These are phyloP conservation scores for Bos taurus DNA, from an alignment of 2,113 vertebrate genomes.

Conservation along the genomic window ARS-UCD2.0 NC_037352.1:23648001-23648500, in stretches of 20 bases:
- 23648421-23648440: not conserved
- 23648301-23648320: not conserved
- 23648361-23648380: not conserved
- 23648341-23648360: not conserved
- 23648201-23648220: not conserved
- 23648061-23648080: not conserved
- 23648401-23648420: not conserved
- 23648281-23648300: not conserved
- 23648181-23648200: not conserved
- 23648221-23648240: not conserved
- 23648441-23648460: not conserved
- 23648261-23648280: not conserved
- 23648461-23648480: not conserved
- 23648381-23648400: not conserved
- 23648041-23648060: not conserved
- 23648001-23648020: not conserved
- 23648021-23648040: not conserved
- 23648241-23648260: not conserved
- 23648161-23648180: not conserved
- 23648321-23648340: too few relatives aligned
- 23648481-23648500: rapidly evolving
- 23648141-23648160: not conserved
- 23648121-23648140: not conserved
- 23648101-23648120: not conserved
- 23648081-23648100: not conserved